Percentiles rank a stretch among this genome's conserved stretches.
These are phyloP conservation scores for Sturnus vulgaris DNA, from an alignment of 2,113 vertebrate genomes.

Conservation along the genomic window DNA sequence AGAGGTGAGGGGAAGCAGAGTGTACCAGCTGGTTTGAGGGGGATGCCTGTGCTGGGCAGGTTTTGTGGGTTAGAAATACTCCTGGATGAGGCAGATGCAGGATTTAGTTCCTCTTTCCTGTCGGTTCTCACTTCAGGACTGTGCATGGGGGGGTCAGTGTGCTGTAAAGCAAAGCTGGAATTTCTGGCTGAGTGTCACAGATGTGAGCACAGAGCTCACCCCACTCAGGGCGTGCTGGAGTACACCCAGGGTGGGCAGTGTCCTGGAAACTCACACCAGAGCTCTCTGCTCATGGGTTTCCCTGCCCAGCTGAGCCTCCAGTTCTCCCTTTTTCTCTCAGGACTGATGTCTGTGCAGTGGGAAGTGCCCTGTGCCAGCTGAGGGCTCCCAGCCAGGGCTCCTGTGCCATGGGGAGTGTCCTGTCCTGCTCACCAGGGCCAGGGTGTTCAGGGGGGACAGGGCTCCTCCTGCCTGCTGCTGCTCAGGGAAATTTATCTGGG, in stretches of 20 bases:
- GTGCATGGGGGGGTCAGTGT: not conserved
- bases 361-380: no score
- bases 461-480: no score
- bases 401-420: no score
- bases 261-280: not conserved
- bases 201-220: not conserved
- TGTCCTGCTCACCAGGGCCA: no score
- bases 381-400: no score
- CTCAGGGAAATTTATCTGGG: no score
- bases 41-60: not conserved
- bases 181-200: not conserved
- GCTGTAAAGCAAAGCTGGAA: not conserved
- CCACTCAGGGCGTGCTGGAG: rapidly evolving
- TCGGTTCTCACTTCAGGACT: not conserved
- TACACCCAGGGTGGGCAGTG: not conserved
- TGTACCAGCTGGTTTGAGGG: not conserved
- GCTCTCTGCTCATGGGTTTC: no score
- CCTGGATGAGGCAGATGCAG: not conserved
- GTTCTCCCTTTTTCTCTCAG: no score
- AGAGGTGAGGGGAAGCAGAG: not conserved
- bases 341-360: no score
- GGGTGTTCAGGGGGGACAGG: no score
- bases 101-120: not conserved
- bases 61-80: not conserved
- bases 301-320: no score